Conservation (phyloP, 37 sponge, comb jelly and placozoan species). For the Agelas oroides region DNA sequence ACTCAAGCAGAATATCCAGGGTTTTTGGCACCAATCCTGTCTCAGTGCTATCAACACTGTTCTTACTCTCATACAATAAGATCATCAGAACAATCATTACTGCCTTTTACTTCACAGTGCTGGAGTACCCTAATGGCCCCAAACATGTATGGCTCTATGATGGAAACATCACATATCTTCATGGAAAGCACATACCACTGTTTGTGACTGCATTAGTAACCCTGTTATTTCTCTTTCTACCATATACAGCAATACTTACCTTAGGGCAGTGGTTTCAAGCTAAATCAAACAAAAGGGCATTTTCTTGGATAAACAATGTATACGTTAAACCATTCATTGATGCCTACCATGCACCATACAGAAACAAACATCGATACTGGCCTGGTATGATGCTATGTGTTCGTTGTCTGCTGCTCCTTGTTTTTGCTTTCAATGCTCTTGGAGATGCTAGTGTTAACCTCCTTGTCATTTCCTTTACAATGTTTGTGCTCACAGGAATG, state of each 20-base stretch:
- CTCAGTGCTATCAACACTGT: conserved; percentile 18
- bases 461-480: neutral
- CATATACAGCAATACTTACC: neutral
- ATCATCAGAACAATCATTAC: neutral
- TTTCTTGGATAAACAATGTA: neutral
- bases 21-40: conserved; percentile 15
- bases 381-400: conserved; percentile 1
- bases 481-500: neutral
- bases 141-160: neutral
- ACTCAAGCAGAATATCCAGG: conserved; percentile 1
- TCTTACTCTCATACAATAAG: conserved; percentile 35
- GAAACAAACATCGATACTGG: conserved; percentile 9
- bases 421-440: neutral
- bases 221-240: neutral
- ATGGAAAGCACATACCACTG: neutral
- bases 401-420: neutral
- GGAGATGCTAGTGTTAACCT: neutral
- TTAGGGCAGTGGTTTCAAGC: conserved; percentile 2
- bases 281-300: too few relatives aligned
- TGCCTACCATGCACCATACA: conserved; percentile 12
- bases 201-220: neutral
- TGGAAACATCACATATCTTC: neutral
- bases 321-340: conserved; percentile 23
- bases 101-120: neutral
- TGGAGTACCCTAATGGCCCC: neutral